These are phyloP conservation scores for Eupithecia abbreviata DNA, from an alignment of 2,888 invertebrate species.

Conservation along the genomic window DNA sequence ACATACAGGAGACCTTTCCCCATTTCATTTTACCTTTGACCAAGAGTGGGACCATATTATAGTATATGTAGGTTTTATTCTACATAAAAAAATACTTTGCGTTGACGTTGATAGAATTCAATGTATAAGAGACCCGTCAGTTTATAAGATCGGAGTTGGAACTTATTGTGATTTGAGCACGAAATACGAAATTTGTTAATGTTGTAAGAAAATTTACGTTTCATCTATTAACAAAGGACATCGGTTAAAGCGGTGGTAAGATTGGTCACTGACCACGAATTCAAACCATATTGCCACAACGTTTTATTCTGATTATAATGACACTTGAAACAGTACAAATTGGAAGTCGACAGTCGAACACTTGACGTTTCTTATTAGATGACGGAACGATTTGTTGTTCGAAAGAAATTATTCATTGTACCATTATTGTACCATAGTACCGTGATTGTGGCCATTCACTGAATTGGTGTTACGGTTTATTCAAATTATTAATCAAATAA, in stretches of 20 bases:
- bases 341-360: constrained; percentile 67
- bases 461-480: not conserved
- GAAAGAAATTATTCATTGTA: constrained; percentile 20
- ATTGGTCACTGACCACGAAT: constrained; percentile 5
- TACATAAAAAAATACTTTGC: no score
- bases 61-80: no score
- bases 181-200: not conserved
- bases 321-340: constrained; percentile 75
- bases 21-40: no score
- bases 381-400: constrained; percentile 36
- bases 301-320: constrained; percentile 65
- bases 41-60: no score
- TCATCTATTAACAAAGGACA: not conserved
- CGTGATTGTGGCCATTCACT: not conserved
- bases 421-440: not conserved
- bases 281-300: constrained; percentile 41
- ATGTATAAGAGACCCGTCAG: no score
- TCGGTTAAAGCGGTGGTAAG: not conserved
- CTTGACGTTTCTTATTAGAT: constrained; percentile 47
- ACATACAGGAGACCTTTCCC: no score
- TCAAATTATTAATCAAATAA: not conserved
- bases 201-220: not conserved
- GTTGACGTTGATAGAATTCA: no score
- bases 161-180: not conserved
- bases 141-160: not conserved